Evolutionary conservation across 2,113 vertebrate species (phyloP).

Genomic region (Corvus hawaiiensis): DNA sequence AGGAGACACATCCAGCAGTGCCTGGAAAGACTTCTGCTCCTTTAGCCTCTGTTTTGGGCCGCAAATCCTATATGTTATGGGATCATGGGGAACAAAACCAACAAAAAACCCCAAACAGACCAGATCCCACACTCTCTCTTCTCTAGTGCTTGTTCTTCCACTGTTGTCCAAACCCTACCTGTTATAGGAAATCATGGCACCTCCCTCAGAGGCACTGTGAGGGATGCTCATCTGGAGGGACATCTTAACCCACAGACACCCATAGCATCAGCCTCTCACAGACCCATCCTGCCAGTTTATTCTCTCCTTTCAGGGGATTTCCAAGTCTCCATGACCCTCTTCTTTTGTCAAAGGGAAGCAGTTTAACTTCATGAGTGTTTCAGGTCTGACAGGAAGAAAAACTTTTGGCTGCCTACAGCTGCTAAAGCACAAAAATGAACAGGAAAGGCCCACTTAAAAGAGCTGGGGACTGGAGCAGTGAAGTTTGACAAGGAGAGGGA

Average conservation of each 20-base stretch:
- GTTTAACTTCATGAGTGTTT: not conserved
- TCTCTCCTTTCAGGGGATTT: not conserved
- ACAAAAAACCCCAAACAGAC: not conserved
- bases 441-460: not conserved
- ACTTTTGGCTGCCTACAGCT: not conserved
- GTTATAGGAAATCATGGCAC: fast-evolving
- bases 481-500: not conserved
- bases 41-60: not conserved
- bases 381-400: not conserved
- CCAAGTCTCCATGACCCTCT: not conserved
- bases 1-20: not conserved
- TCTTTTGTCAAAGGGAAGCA: not conserved
- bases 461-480: not conserved
- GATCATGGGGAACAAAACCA: not conserved
- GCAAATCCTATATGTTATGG: not conserved
- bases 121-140: not conserved
- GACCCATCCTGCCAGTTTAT: not conserved
- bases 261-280: not conserved
- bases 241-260: not conserved
- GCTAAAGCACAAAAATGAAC: not conserved
- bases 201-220: not conserved
- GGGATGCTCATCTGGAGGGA: not conserved
- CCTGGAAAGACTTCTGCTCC: not conserved
- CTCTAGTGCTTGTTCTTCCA: not conserved
- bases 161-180: not conserved